Evolutionary conservation across 2,113 vertebrate species (phyloP), one percentile per base, ranked within the genome.

Genomic region (Saccopteryx bilineata): DNA sequence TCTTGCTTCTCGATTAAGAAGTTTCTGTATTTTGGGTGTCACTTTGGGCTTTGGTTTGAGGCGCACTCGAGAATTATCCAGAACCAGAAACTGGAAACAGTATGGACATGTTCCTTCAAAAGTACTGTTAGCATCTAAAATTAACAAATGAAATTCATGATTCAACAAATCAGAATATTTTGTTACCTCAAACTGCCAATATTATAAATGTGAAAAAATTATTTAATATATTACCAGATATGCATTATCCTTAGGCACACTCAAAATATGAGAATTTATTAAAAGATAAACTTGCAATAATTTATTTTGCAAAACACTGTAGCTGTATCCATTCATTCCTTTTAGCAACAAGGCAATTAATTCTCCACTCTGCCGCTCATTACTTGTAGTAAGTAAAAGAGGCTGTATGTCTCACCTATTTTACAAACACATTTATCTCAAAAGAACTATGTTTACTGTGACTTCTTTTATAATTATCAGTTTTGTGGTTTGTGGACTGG

Each of bases 21-120:
- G 81, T 48, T 98, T 98, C 97, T 99, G 98, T 97, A 99, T 98
- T 92, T 95, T 97, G 1, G 98, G 97, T 8, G 99, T 98, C 28
- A 99, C 86, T 65, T 96, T 99, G 85, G 95, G 97, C 97, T 99
- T 99, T 14, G 99, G 99, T 87, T 98, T 98, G 82, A 99, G 97
- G 23, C 99, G 98, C 4, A 99, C 98, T 3, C 98, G 97, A 93
- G 98, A 97, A 93, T 99, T 99, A 95, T 98, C 98, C 26, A 99
- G 98, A 94, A 97, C 96, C 71, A 99, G 98, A 97, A 99, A 99
- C 98, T 99, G 99, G 97, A 98, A 99, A 97, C 99, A 99, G 98
- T 98, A 97, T 1, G 98, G 97, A 96, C 99, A 99, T 28, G 98
- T 9, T 58, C 96, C 87, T 92, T 97, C 95, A 65, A 97, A 96